Conservation (phyloP, 2,113 vertebrate genomes). For the Sula dactylatra region DNA sequence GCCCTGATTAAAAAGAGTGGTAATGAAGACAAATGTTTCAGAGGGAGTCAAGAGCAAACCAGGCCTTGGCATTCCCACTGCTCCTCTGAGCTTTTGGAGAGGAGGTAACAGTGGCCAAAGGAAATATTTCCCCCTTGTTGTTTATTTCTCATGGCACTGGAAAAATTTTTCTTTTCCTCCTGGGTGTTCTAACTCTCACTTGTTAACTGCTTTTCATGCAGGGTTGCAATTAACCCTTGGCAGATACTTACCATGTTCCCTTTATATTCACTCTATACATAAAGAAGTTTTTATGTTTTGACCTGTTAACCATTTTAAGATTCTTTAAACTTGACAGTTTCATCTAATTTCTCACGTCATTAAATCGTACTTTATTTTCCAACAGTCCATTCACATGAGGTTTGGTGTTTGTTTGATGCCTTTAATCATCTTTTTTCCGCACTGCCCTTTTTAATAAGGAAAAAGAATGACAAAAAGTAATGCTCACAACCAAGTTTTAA, state of each 20-base stretch:
- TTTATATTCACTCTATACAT: slow-evolving; percentile 67
- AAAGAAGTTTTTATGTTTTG: slow-evolving; percentile 78
- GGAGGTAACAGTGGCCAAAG: slow-evolving; percentile 81
- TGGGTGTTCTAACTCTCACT: slow-evolving; percentile 90
- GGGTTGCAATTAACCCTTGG: slow-evolving; percentile 88
- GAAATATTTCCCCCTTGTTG: slow-evolving; percentile 82
- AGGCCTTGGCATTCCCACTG: slow-evolving; percentile 77
- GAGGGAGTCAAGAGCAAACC: slow-evolving; percentile 79
- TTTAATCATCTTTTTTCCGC: slow-evolving; percentile 61
- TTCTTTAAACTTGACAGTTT: slow-evolving; percentile 76
- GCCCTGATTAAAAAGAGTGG: slow-evolving; percentile 84
- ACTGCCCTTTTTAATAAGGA: slow-evolving; percentile 49
- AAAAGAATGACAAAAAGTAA: slow-evolving; percentile 26
- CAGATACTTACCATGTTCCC: slow-evolving; percentile 72
- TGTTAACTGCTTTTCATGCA: slow-evolving; percentile 91
- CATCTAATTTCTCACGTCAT: slow-evolving; percentile 76
- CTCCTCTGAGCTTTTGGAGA: slow-evolving; percentile 79
- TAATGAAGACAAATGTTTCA: slow-evolving; percentile 85
- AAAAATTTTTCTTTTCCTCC: slow-evolving; percentile 83
- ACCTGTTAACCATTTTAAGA: slow-evolving; percentile 73
- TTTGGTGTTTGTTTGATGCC: slow-evolving; percentile 65
- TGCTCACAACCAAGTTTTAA: slow-evolving; percentile 23
- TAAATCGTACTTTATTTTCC: slow-evolving; percentile 70
- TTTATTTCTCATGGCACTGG: slow-evolving; percentile 88
- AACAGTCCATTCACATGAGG: slow-evolving; percentile 61